Evolutionary conservation across 2,797 vertebrate genomes (phyloP), one percentile per base, ranked within the genome.

Genomic region (Manis crassicaudata): DNA sequence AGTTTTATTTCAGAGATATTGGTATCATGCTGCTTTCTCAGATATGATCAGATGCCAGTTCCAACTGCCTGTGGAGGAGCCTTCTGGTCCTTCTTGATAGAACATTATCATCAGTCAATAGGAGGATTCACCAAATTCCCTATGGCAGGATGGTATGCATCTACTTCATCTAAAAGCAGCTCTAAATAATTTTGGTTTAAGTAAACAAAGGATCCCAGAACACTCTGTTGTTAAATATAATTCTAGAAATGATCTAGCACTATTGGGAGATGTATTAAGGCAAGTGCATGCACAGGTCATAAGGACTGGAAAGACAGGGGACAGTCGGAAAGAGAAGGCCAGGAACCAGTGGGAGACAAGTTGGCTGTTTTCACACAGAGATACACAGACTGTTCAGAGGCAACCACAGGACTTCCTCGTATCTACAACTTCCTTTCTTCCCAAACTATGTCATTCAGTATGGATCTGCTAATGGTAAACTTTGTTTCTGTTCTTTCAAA

Each of bases 1-100:
- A 70, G 62, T 90, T 97, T 90, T 96, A 86, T 96, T 92, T 96
- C 92, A 86, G 32, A 95, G 79, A 93, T 79, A 63, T 63, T 92
- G 92, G 54, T 96, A 91, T 86, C 32, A 72, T 79, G 62, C n/a
- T 60, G 58, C 54, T 96, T 54, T 90, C 92, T 96, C 40, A 96
- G 75, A 82, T 80, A 91, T 86, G 95, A 88, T 95, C 95, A 96
- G 54, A 90, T 80, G 70, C 35, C 20, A 35, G 13, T 67, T 96
- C 43, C 72, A 79, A 13, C 20, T 70, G 43, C 91, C 40, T 89
- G 23, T 50, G 58, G 32, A 58, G 27, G 56, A 72, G 11, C 16
- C n/a, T 88, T 81, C 40, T 67, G 46, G 43, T 85, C 43, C 60
- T 46, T 75, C 73, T 92, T 95, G 89, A 95, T 76, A 95, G 40